Evolutionary conservation across 92 coral and sea anemone genomes (phyloP), one percentile per base, ranked within the genome.

Genomic region (Montipora capitata): DNA sequence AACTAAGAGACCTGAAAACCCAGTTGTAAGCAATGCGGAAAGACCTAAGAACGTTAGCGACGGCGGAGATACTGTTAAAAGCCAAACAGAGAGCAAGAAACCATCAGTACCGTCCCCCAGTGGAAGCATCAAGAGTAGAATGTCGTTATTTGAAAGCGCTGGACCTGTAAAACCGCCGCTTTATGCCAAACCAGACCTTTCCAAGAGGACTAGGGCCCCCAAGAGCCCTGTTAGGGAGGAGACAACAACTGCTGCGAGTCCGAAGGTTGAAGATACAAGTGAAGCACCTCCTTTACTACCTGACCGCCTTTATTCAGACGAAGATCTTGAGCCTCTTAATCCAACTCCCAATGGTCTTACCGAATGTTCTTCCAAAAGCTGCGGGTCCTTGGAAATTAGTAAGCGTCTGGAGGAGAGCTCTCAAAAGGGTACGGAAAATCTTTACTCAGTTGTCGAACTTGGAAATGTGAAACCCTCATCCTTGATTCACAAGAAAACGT

Each of bases 131-230:
- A 93, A 76, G 58, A 77, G 85, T 62, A 90, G 71, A 20, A 58
- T 77, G 68, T 74, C 89, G 11, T 10, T 89, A 6, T 93, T 93
- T 73, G 91, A 93, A 71, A 75, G 81, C 7, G 74, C 40, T 63
- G 78, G 54, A 61, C 66, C 17, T 40, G 74, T 65, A 17, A 72
- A 58, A 40, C 74, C 74, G 40, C 74, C 51, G 16, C 16, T 67
- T 13, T 93, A 93, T 62, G 89, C 96, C 39, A 86, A 85, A 86
- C 96, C 96, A 42, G 94, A 93, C 20, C 66, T 68, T 74, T 66
- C 92, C 10, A 87, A 77, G 51, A 93, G 90, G 51, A 85, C 87
- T 12, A 43, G 65, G 13, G 87, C 48, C 18, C 64, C 68, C 16
- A 52, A 18, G 17, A 20, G 65, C 3, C 15, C 44, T 18, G 72